A percentile compares a stretch with the other conserved stretches of the same genome.
Evolutionary conservation across 1,140 invertebrate genomes (phyloP).

Genomic region (Zophobas atratus): DNA sequence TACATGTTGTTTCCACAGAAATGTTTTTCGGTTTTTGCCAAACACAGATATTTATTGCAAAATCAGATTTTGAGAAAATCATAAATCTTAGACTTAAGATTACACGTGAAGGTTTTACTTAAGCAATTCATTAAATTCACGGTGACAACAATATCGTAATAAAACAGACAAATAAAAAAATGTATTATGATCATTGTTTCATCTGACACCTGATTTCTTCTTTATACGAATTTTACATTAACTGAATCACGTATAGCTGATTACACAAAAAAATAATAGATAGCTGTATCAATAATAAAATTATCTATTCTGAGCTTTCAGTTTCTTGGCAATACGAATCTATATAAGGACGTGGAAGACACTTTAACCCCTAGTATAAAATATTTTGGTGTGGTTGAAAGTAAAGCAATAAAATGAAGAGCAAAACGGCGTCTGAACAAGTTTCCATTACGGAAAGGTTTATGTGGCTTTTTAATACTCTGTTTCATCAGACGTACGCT

Average conservation of each 20-base stretch:
- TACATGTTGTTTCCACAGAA: too few species aligned
- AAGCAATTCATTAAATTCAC: too few species aligned
- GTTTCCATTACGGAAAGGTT: not conserved
- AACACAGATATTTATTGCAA: too few species aligned
- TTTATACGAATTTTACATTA: not conserved
- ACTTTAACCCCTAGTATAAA: not conserved
- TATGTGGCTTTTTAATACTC: slow-evolving; percentile 34
- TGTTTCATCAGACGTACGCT: slow-evolving; percentile 31
- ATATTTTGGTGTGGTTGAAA: too few species aligned
- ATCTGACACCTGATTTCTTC: not conserved
- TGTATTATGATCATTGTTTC: not conserved
- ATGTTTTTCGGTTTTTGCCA: too few species aligned
- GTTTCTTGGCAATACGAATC: not conserved
- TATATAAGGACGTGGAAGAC: slow-evolving; percentile 8
- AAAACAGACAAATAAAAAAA: not conserved
- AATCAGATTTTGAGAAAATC: too few species aligned
- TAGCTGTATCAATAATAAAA: slow-evolving; percentile 20
- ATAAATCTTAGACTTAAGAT: too few species aligned
- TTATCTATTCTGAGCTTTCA: slow-evolving; percentile 6
- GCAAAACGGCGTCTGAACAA: slow-evolving; percentile 12
- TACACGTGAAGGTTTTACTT: too few species aligned
- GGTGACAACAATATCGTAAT: not conserved
- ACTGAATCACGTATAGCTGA: not conserved
- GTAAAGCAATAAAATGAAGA: too few species aligned
- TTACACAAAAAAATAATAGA: not conserved